Conservation (phyloP, 2,888 invertebrate genomes). For the Dynastes maya region DNA sequence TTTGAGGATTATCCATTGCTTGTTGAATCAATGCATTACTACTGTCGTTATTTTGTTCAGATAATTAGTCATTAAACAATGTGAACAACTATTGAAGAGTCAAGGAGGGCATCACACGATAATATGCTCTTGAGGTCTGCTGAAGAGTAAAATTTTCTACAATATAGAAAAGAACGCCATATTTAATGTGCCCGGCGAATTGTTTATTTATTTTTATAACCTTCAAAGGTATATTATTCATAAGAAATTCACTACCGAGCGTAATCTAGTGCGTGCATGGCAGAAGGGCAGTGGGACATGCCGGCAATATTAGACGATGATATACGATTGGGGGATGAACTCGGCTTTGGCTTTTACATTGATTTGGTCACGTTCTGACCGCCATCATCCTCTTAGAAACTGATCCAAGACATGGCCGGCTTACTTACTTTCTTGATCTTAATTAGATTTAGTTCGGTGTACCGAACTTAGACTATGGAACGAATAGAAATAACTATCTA, state of each 20-base stretch:
- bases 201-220: slow-evolving; percentile 45
- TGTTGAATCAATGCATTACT: no score
- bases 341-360: slow-evolving; percentile 61
- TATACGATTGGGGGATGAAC: slow-evolving; percentile 56
- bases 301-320: slow-evolving; percentile 53
- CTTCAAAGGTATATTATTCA: slow-evolving; percentile 43
- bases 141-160: no score
- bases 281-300: slow-evolving; percentile 55
- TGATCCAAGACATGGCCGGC: slow-evolving; percentile 48
- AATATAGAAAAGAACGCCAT: not conserved
- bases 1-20: no score
- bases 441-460: slow-evolving; percentile 29
- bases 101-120: no score
- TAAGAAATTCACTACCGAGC: slow-evolving; percentile 25
- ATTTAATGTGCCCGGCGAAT: slow-evolving; percentile 10
- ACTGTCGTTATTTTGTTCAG: no score
- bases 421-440: slow-evolving; percentile 39
- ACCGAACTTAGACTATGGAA: not conserved
- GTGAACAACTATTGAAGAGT: no score
- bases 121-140: no score
- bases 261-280: slow-evolving; percentile 48
- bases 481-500: no score
- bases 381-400: slow-evolving; percentile 56
- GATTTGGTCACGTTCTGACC: slow-evolving; percentile 63
- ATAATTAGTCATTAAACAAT: no score